Conservation (phyloP, 2,113 vertebrate species). For the Nothocercus julius region DNA sequence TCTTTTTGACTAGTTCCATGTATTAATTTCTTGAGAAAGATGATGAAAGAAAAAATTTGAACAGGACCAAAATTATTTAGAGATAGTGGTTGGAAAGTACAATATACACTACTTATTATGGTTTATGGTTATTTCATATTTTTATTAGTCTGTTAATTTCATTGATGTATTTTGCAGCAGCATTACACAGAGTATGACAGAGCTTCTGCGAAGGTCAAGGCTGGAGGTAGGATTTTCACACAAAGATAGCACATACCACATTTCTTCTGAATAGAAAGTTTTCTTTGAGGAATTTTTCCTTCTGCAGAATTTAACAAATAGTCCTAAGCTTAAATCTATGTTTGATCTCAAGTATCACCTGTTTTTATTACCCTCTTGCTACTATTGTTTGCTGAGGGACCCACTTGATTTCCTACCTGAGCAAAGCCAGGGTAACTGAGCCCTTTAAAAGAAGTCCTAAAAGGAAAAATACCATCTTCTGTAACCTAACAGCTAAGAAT, state of each 20-base stretch:
- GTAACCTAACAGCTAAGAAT: background rate
- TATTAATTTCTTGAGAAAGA: background rate
- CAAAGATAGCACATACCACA: background rate
- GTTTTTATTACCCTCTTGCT: background rate
- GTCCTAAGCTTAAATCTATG: background rate
- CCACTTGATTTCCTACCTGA: background rate
- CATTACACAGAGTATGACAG: background rate
- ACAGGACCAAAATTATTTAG: background rate
- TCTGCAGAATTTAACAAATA: background rate
- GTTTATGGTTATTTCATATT: background rate
- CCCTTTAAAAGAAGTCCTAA: background rate
- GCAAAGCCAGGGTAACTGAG: background rate
- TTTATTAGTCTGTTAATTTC: background rate
- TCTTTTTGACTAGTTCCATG: background rate
- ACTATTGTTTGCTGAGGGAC: background rate
- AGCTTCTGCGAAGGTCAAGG: background rate
- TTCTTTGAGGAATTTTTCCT: background rate
- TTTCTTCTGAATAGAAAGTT: background rate
- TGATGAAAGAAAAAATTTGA: conserved; percentile 7
- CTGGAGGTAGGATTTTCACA: background rate
- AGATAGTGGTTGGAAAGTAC: background rate
- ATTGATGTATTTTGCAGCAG: background rate
- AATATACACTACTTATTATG: background rate
- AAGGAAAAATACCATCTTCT: background rate
- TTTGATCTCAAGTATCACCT: background rate